Evolutionary conservation across 2,797 vertebrate species (phyloP).

Genomic region (Acestrorhynchus altus): DNA sequence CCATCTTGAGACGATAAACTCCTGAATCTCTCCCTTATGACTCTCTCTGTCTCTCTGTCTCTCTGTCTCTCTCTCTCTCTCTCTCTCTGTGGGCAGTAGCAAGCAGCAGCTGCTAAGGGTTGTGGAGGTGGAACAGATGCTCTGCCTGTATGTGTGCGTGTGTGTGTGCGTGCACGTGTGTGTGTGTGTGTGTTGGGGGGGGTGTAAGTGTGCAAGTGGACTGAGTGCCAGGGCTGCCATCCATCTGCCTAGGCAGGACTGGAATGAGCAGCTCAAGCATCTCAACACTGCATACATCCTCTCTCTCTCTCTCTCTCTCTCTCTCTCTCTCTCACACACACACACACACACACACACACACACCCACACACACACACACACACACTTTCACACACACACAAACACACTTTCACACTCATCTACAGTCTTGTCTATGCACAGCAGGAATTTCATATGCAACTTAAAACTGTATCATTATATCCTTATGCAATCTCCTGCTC

Average conservation of each 20-base stretch:
- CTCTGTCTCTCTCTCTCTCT: constrained; percentile 31
- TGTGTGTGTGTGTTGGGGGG: constrained; percentile 27
- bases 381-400: constrained; percentile 23
- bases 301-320: too few relatives aligned
- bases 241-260: constrained; percentile 73
- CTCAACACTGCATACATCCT: constrained; percentile 74
- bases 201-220: neutral
- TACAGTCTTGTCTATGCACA: constrained; percentile 21
- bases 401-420: neutral
- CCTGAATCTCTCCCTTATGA: constrained; percentile 41
- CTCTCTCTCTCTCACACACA: constrained; percentile 11
- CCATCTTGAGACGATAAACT: constrained; percentile 53
- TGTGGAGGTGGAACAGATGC: constrained; percentile 80
- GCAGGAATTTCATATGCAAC: constrained; percentile 10
- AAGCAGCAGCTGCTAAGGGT: constrained; percentile 74
- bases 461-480: constrained; percentile 18
- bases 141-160: constrained; percentile 36
- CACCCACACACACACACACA: constrained; percentile 31
- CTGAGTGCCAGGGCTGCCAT: constrained; percentile 71
- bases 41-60: constrained; percentile 41
- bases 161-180: constrained; percentile 9
- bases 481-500: neutral
- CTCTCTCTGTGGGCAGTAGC: constrained; percentile 65
- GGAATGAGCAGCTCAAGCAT: constrained; percentile 76
- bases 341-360: constrained; percentile 16